These are phyloP conservation scores for Papilio glaucus DNA, from an alignment of 1,140 invertebrate genomes.

Conservation along the genomic window DNA sequence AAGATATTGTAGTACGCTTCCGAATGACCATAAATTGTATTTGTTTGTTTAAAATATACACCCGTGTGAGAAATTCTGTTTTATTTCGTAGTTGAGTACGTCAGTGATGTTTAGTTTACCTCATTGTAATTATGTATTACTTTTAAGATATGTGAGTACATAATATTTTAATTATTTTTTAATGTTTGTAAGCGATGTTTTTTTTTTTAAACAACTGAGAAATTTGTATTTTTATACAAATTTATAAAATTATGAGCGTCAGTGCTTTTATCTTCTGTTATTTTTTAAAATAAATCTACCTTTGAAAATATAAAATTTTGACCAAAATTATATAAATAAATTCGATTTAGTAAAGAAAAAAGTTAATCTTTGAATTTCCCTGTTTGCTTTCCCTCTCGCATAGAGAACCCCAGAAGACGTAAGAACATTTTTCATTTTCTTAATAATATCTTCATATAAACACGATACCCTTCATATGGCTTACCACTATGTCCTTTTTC, in stretches of 20 bases:
- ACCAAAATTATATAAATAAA: too few relatives aligned
- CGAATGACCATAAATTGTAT: background rate
- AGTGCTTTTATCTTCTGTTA: too few relatives aligned
- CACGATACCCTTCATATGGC: background rate
- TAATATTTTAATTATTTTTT: too few relatives aligned
- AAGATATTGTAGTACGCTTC: background rate
- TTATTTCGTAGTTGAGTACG: background rate
- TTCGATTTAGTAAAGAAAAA: too few relatives aligned
- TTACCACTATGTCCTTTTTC: background rate
- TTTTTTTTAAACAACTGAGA: too few relatives aligned
- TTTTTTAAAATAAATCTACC: too few relatives aligned
- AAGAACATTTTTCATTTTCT: background rate
- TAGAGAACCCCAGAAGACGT: background rate
- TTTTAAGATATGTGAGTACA: too few relatives aligned
- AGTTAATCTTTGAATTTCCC: background rate
- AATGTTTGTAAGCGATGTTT: too few relatives aligned
- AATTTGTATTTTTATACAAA: too few relatives aligned
- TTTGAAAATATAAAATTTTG: too few relatives aligned
- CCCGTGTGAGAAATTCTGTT: background rate
- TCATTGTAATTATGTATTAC: too few relatives aligned
- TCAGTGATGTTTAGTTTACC: background rate
- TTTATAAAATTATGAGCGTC: too few relatives aligned
- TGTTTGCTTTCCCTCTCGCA: background rate
- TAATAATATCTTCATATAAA: background rate
- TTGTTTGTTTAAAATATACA: background rate